Percentiles rank a stretch among this genome's conserved stretches.
Conservation (phyloP, 2,888 invertebrate species). For the Aphidoletes aphidimyza region DNA sequence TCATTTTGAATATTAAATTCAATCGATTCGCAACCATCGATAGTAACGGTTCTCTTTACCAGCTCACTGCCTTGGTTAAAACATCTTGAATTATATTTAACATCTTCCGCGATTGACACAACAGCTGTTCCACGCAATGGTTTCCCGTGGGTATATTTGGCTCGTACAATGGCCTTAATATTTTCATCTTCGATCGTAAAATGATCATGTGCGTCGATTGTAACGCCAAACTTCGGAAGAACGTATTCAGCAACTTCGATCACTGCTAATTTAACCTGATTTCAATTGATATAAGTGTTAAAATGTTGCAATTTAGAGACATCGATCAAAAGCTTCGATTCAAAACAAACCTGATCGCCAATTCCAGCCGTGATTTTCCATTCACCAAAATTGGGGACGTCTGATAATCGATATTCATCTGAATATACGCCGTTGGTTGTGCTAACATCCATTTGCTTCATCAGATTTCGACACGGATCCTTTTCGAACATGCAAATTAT, state of each 20-base stretch:
- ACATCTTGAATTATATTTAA: not conserved
- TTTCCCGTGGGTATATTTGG: conserved; percentile 86
- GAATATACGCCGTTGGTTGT: too few species aligned
- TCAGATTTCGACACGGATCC: too few species aligned
- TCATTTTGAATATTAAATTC: conserved; percentile 26
- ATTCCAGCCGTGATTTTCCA: too few species aligned
- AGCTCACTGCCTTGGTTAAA: conserved; percentile 69
- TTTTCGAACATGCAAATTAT: too few species aligned
- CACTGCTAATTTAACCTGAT: too few species aligned
- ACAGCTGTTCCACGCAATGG: conserved; percentile 79
- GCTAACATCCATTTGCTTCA: too few species aligned
- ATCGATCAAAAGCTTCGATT: too few species aligned
- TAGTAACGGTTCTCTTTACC: not conserved
- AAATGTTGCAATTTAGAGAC: too few species aligned
- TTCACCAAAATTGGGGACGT: too few species aligned
- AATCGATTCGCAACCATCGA: not conserved
- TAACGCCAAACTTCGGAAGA: conserved; percentile 91
- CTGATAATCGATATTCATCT: too few species aligned
- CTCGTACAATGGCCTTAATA: conserved; percentile 80
- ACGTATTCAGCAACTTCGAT: conserved; percentile 93
- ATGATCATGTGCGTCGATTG: conserved; percentile 83
- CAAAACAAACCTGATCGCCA: too few species aligned
- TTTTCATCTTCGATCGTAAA: conserved; percentile 83
- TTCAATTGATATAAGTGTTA: too few species aligned
- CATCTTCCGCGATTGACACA: not conserved